Evolutionary conservation across 2,888 invertebrate genomes (phyloP).

Genomic region (Saturnia pavonia): DNA sequence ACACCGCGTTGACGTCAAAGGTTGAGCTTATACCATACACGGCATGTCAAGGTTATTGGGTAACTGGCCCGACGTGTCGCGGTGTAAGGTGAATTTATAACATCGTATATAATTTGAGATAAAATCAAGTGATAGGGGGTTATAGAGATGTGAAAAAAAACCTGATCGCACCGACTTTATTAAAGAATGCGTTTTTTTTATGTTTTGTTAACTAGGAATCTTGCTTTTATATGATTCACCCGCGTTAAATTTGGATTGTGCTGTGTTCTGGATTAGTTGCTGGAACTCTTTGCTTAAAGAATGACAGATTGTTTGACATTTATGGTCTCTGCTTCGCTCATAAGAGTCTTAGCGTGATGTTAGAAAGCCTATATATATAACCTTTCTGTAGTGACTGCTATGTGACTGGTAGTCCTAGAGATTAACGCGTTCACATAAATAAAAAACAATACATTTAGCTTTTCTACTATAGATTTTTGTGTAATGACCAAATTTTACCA

Average conservation of each 20-base stretch:
- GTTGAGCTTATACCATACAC: conserved; percentile 23
- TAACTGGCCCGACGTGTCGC: conserved; percentile 37
- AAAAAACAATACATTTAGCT: too few relatives aligned
- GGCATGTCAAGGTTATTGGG: conserved; percentile 50
- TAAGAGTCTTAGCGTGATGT: too few relatives aligned
- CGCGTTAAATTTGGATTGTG: too few relatives aligned
- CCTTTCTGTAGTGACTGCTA: too few relatives aligned
- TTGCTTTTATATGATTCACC: neutral
- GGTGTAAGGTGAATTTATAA: conserved; percentile 30
- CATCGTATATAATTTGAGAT: conserved; percentile 33
- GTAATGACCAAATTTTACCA: neutral
- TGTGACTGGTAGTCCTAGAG: too few relatives aligned
- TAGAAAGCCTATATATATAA: too few relatives aligned
- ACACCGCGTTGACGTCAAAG: conserved; percentile 33
- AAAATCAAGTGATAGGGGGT: conserved; percentile 19
- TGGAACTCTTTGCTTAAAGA: too few relatives aligned
- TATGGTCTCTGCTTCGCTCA: too few relatives aligned
- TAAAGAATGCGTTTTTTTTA: neutral
- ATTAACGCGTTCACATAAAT: too few relatives aligned
- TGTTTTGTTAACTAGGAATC: neutral
- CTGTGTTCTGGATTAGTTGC: too few relatives aligned
- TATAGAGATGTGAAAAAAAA: conserved; percentile 1
- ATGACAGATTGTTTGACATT: too few relatives aligned
- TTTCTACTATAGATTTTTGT: neutral
- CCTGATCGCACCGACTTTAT: neutral